Evolutionary conservation across 2,797 vertebrate genomes (phyloP), one percentile per base, ranked within the genome.

Genomic region (Fundulus diaphanus): DNA sequence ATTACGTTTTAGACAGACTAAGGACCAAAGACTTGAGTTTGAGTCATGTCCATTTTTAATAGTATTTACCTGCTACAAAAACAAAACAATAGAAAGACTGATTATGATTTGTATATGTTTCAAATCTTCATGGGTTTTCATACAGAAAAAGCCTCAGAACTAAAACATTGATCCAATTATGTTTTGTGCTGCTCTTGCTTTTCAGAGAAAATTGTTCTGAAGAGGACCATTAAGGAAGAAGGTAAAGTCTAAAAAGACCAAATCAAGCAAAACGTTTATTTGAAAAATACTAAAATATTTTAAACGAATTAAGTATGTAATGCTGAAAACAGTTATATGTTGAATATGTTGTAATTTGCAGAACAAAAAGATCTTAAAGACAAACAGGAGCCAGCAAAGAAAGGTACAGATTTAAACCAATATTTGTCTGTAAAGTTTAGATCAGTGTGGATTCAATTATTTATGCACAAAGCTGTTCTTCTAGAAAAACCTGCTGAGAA

Each of bases 351-450:
- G 7, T 54, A 54, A 18, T 73, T 78, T 73, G 27, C 87, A 93
- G 92, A 90, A n/a, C 86, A 85, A 22, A 87, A 86, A 79, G 72
- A 89, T 82, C 90, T 92, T 13, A 92, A 89, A 78, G 92, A 92
- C 79, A 90, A 87, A 75, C 88, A 91, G 48, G 69, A 81, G 59
- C 29, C 88, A 24, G 79, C 75, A 72, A 90, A 88, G 72, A 94
- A 87, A 91, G 90, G 91, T 93, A 89, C 1, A 3, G 6, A 77
- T 76, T 12, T 49, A 6, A 18, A 66, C 1, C 20, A 33, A 31
- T 61, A 46, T 48, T 70, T 61, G 2, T 20, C 7, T n/a, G 9
- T 68, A 33, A 35, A 29, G 1, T 2, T 65, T 16, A 1, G 1
- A 0, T 48, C 4, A 6, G 1, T 29, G 1, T 7, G 56, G 2